phyloP scores from a whole-genome alignment of 1,140 invertebrate species.

The Lanistes nyassanus region DNA sequence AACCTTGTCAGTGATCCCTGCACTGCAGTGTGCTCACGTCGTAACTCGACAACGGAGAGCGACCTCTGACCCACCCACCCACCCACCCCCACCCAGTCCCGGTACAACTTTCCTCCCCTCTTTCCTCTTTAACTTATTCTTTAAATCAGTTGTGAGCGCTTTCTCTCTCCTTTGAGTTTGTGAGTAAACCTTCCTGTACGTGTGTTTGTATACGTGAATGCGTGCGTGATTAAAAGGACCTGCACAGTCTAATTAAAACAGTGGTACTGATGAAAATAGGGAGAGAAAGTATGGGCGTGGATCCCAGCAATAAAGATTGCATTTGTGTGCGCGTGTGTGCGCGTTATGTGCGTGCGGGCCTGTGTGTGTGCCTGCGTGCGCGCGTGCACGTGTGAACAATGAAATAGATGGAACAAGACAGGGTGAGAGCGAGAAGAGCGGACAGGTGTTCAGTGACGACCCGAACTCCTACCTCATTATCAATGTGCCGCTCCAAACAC shows the following conservation, averaged over 20 bases:
- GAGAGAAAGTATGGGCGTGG: neutral
- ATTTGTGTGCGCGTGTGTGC: neutral
- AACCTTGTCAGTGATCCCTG: too few species aligned
- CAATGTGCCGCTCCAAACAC: constrained; percentile 24
- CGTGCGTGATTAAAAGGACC: neutral
- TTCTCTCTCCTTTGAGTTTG: neutral
- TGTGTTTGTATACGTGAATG: neutral
- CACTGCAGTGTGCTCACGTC: neutral
- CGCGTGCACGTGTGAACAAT: neutral
- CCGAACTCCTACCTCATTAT: constrained; percentile 11
- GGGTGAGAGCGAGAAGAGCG: neutral
- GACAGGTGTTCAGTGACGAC: neutral
- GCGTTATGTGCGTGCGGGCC: constrained; percentile 9
- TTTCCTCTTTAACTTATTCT: neutral
- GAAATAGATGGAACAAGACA: neutral
- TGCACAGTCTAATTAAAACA: neutral
- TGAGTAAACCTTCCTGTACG: neutral
- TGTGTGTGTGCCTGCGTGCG: constrained; percentile 5
- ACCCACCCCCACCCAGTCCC: too few species aligned
- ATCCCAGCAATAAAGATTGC: neutral
- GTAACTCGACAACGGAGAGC: too few species aligned
- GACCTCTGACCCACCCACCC: too few species aligned
- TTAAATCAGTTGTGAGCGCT: neutral
- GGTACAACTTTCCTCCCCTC: neutral
- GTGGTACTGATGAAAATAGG: neutral